Base-by-base conservation (phyloP, 2,888 invertebrate genomes). In the Rotaria socialis region DNA sequence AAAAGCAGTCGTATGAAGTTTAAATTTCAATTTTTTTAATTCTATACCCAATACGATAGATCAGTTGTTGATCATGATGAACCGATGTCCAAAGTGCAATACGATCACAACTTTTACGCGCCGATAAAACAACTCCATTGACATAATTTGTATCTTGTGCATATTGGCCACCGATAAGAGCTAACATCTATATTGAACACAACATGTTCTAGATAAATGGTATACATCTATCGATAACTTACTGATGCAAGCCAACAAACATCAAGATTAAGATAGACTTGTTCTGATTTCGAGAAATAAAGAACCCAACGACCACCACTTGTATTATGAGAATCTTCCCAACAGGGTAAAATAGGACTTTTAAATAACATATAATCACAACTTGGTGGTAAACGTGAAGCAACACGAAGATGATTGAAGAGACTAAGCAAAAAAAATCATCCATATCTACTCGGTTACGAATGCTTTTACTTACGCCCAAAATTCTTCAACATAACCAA, bases 51-150 rank as follows among this genome's bases (percentile, higher is more conserved):
- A 97, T 96, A 92, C 95, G 95, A 89, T 95, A 91, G 88, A 94
- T 94, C 87, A 94, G 94, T 88, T 94, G 94, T 89, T 93, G 93
- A 90, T 94, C 94, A 87, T 93, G 93, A 35, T 94, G 94, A 92
- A 97, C 95, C 14, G 94, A 94, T 86, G 91, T 91, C 91, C 91
- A 91, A 86, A 91, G 86, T 60, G 90, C 90, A 58, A 91, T 88
- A 88, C 97, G 98, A 92, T 97, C 96, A 89, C 94, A 94, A 92
- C 96, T 97, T 88, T 93, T 92, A 92, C 98, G 94, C 89, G 97
- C 94, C 92, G 97, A 97, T 87, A 98, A 96, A 88, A 97, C 97
- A 89, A 97, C 96, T 85, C 98, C 98, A 92, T 96, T 96, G 88
- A 99, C 94, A 91, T 97, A 95, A 89, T 96, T 95, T 88, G 96